Evolutionary conservation across 2,797 vertebrate species (phyloP).

Genomic region (Anniella stebbinsi): DNA sequence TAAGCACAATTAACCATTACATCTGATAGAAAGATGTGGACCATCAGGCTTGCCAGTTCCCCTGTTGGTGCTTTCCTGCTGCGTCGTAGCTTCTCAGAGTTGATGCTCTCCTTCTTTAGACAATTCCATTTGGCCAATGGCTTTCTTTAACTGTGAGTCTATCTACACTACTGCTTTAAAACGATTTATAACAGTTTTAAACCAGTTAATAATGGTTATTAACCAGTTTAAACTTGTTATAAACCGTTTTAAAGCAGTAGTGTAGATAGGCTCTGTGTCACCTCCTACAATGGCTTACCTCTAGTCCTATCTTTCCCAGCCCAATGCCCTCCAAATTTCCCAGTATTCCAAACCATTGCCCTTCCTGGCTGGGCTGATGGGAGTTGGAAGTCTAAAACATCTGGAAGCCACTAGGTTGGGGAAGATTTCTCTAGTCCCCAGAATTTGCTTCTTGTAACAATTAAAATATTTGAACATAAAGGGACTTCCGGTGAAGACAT

Average conservation of each 20-base stretch:
- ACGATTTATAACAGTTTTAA: no score
- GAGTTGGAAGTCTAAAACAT: not conserved
- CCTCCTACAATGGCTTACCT: not conserved
- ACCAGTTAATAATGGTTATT: no score
- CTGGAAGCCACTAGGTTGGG: not conserved
- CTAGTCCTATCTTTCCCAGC: not conserved
- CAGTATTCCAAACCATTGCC: not conserved
- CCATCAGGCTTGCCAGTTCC: no score
- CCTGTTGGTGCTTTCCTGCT: not conserved
- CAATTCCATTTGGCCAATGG: not conserved
- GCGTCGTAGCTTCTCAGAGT: not conserved
- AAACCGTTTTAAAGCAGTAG: no score
- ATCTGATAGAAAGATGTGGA: not conserved
- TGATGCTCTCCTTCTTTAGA: not conserved
- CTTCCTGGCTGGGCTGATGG: not conserved
- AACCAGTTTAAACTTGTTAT: no score
- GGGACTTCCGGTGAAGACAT: no score
- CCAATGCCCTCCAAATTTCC: not conserved
- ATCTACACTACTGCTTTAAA: no score
- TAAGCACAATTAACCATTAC: not conserved
- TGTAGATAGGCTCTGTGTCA: no score
- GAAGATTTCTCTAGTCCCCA: not conserved
- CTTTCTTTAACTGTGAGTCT: no score
- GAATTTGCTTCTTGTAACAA: not conserved
- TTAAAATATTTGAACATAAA: no score